Evolutionary conservation across 2,113 vertebrate genomes (phyloP), one percentile per base, ranked within the genome.

Genomic region (Laterallus jamaicensis): DNA sequence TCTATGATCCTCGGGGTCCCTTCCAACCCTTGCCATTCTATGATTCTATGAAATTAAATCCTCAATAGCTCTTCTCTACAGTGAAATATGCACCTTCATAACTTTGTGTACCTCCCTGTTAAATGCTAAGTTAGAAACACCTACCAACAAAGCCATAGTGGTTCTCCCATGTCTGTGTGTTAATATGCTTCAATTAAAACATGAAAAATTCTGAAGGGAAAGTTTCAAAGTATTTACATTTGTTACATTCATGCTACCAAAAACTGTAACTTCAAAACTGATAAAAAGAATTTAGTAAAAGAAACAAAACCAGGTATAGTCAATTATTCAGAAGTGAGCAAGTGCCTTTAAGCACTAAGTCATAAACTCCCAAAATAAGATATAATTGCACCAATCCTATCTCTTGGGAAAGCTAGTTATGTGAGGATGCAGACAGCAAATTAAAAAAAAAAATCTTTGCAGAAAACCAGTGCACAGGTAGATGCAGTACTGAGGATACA

Each of bases 351-450:
- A 49, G 85, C 37, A 77, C 8, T n/a, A 47, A 58, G 58, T 60
- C 70, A 64, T 63, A 78, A 71, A 69, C 22, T 6, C 35, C 85
- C 50, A 88, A 87, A 95, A 95, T 47, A 91, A 96, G 93, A 93
- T 32, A 55, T 47, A 92, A 88, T 69, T 81, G 25, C 58, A 88
- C 10, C 63, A 37, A 82, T 83, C 14, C 60, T 63, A 81, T 59
- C 5, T 70, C 12, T 58, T 35, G 52, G 18, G 89, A 90, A 86
- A 86, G 39, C 31, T 78, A 68, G 15, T 39, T 70, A 70, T 54
- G 19, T 82, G 55, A 76, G 31, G 47, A 14, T 86, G 86, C 31
- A 93, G 59, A 28, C 92, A 96, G 81, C 24, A 82, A 71, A 47
- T 18, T 47, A 47, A 47, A 58, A n/a, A 67, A 22, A 58, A 29